Percentiles rank a stretch among this genome's conserved stretches.
Conservation (phyloP, 2,797 vertebrate species). For the Chloroceryle inda region DNA sequence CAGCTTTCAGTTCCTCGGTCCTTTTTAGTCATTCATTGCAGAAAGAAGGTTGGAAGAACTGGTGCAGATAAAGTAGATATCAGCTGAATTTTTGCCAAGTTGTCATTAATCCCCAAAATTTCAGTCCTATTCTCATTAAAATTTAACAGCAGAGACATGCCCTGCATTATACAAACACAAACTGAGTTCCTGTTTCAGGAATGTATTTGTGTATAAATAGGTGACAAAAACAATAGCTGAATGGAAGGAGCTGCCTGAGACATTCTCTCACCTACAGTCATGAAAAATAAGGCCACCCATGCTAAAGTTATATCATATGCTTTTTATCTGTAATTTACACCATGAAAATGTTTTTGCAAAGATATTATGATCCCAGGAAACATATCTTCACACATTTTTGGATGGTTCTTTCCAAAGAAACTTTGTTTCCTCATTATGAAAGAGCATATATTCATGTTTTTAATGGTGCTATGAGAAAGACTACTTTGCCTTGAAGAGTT, state of each 20-base stretch:
- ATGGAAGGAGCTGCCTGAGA: not conserved
- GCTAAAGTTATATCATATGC: not conserved
- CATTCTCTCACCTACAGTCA: not conserved
- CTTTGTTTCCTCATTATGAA: not conserved
- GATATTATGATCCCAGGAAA: not conserved
- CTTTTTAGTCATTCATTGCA: constrained; percentile 45
- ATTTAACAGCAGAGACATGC: not conserved
- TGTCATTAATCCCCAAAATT: constrained; percentile 15
- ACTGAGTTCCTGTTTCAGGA: not conserved
- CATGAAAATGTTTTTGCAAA: not conserved
- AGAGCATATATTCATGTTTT: not conserved
- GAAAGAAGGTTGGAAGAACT: constrained; percentile 34
- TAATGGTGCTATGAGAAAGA: not conserved
- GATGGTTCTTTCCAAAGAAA: not conserved
- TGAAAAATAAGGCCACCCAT: not conserved
- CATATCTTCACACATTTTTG: not conserved
- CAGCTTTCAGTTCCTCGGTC: constrained; percentile 13
- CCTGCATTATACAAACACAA: not conserved
- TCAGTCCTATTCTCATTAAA: constrained; percentile 17
- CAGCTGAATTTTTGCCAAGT: not conserved
- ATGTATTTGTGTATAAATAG: not conserved
- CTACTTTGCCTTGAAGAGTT: not conserved
- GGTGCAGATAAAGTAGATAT: constrained; percentile 26
- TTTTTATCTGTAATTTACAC: not conserved
- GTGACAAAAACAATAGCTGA: not conserved